Conservation (phyloP, 2,888 invertebrate species). For the Catocala fraxini region DNA sequence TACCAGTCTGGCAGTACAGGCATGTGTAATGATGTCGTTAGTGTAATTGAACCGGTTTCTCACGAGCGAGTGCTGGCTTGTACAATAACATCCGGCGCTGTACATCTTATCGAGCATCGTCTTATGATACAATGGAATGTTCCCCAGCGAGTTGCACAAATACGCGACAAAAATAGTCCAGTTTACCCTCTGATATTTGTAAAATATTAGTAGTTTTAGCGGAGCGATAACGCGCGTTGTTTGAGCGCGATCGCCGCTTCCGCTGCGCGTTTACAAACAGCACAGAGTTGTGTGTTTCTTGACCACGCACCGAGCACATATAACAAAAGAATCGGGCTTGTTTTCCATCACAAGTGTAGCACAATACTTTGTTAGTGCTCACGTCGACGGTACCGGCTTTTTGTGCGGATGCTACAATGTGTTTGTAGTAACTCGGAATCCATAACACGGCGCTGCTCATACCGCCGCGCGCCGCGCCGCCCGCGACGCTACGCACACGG, state of each 20-base stretch:
- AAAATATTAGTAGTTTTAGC: constrained; percentile 16
- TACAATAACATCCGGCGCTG: constrained; percentile 11
- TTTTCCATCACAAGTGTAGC: constrained; percentile 13
- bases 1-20: too few relatives aligned
- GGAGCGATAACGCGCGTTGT: constrained; percentile 12
- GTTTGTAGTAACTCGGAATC: constrained; percentile 32
- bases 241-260: constrained; percentile 21
- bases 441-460: constrained; percentile 23
- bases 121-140: constrained; percentile 11
- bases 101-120: constrained; percentile 5
- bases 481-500: too few relatives aligned
- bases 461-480: too few relatives aligned
- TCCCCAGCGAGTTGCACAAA: constrained; percentile 8
- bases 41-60: background rate
- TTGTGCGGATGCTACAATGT: constrained; percentile 27
- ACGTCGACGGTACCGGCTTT: constrained; percentile 12
- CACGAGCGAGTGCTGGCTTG: background rate
- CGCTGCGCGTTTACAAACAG: constrained; percentile 43
- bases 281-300: constrained; percentile 7
- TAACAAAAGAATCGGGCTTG: constrained; percentile 32
- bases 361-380: constrained; percentile 21
- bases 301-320: constrained; percentile 6
- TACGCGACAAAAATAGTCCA: constrained; percentile 7
- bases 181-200: constrained; percentile 15
- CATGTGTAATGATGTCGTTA: background rate